phyloP scores from a whole-genome alignment of 2,113 vertebrate genomes.

The Amblyornis subalaris region DNA sequence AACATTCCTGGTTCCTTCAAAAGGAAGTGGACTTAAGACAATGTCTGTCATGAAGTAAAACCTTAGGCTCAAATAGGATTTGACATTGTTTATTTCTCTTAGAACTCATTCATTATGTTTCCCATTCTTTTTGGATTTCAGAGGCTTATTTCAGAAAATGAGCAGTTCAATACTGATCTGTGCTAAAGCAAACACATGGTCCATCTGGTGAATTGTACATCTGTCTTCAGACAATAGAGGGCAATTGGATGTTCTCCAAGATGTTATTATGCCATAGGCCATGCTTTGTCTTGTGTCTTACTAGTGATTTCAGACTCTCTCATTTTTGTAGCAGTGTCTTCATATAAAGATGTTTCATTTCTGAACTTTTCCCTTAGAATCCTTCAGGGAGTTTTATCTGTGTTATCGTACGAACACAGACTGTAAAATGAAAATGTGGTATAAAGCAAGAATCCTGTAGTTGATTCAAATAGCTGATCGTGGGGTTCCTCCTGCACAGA shows the following conservation, averaged over 20 bases:
- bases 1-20: slow-evolving; percentile 43
- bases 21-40: slow-evolving; percentile 48
- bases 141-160: slow-evolving; percentile 45
- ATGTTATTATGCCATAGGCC: slow-evolving; percentile 40
- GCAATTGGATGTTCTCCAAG: slow-evolving; percentile 54
- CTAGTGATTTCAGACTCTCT: neutral
- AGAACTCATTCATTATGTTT: slow-evolving; percentile 58
- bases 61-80: slow-evolving; percentile 34
- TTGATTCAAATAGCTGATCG: neutral
- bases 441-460: neutral
- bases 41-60: slow-evolving; percentile 36
- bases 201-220: slow-evolving; percentile 39
- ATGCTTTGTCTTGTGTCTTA: slow-evolving; percentile 37
- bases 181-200: slow-evolving; percentile 51
- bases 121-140: slow-evolving; percentile 68
- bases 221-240: slow-evolving; percentile 53
- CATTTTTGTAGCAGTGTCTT: neutral
- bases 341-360: neutral
- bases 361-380: slow-evolving; percentile 8
- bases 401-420: neutral
- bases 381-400: neutral
- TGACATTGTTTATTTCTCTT: slow-evolving; percentile 65
- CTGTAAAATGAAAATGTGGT: neutral
- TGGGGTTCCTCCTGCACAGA: neutral
- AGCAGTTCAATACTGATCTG: slow-evolving; percentile 53